Base-by-base conservation (phyloP, 2,888 invertebrate species). In the Parnassius smintheus region DNA sequence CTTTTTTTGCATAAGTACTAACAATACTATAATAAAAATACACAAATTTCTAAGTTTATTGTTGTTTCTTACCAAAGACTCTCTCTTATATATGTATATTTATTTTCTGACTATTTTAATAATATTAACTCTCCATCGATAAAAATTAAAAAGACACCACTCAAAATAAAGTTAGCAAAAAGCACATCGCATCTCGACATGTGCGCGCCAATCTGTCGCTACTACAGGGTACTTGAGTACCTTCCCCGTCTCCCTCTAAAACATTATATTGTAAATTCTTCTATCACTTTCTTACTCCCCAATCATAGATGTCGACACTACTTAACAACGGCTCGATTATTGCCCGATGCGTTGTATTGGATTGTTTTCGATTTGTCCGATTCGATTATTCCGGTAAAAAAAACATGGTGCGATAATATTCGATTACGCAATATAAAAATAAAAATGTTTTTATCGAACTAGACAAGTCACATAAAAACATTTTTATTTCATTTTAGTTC, bases 191-290 rank as follows among this genome's bases (percentile, higher is more conserved):
- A 81, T 81, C 85, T 79, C 86, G 88, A 88, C 91, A 91, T 91
- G 91, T 91, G 91, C 86, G 85, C 86, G 85, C 80, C 91, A 91
- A 91, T 91, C 91, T 91, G 91, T 91, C 91, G 90, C 80, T 83
- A 82, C 82, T 81, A 83, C 80, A 48, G 9, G 83, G 77, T 81
- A 80, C 78, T 78, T 78, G 75, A 79, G 77, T 74, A 70, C 73
- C 22, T 56, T 67, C 42, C 9, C 67, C 64, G 0, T 84, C 85
- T 66, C 80, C 41, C 51, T 82, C 80, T 53, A 64, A 65, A 77
- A 7, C 11, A 12, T 12, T 2, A 11, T 41, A 7, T n/a, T 4
- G 2, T 9, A 9, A 9, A 61, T 74, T 71, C 56, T 54, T 11
- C 67, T 65, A 8, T 79, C 80, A 66, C 80, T 50, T 56, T 81